Evolutionary conservation across 2,888 invertebrate genomes (phyloP).

Genomic region (Thumatha senex): DNA sequence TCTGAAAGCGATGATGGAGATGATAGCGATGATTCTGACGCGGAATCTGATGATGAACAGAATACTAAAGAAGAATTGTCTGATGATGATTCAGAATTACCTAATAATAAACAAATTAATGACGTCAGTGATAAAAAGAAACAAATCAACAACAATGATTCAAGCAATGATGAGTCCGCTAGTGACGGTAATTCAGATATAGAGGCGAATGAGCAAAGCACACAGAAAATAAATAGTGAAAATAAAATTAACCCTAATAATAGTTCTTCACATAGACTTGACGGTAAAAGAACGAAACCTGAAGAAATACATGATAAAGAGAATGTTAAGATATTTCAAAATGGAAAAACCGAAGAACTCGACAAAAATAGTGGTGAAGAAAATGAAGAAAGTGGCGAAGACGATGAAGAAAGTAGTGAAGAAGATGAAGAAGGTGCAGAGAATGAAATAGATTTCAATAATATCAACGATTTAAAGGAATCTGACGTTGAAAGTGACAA

Average conservation of each 20-base stretch:
- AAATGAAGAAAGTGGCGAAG: constrained; percentile 16
- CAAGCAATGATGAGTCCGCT: constrained; percentile 7
- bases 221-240: constrained; percentile 4
- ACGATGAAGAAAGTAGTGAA: constrained; percentile 19
- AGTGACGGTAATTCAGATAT: constrained; percentile 13
- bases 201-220: constrained; percentile 6
- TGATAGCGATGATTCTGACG: constrained; percentile 22
- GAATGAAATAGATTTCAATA: constrained; percentile 38
- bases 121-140: background rate
- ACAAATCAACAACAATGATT: background rate
- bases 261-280: background rate
- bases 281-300: background rate
- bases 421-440: constrained; percentile 25
- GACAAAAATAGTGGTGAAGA: constrained; percentile 16
- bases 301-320: background rate
- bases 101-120: constrained; percentile 6
- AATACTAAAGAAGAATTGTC: background rate
- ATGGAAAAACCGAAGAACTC: constrained; percentile 19
- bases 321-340: constrained; percentile 16
- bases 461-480: constrained; percentile 77
- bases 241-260: constrained; percentile 5
- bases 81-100: background rate
- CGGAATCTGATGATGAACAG: constrained; percentile 14
- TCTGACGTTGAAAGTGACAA: constrained; percentile 66
- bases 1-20: constrained; percentile 54